Evolutionary conservation across 2,113 vertebrate genomes (phyloP), one percentile per base, ranked within the genome.

Genomic region (Origma solitaria): DNA sequence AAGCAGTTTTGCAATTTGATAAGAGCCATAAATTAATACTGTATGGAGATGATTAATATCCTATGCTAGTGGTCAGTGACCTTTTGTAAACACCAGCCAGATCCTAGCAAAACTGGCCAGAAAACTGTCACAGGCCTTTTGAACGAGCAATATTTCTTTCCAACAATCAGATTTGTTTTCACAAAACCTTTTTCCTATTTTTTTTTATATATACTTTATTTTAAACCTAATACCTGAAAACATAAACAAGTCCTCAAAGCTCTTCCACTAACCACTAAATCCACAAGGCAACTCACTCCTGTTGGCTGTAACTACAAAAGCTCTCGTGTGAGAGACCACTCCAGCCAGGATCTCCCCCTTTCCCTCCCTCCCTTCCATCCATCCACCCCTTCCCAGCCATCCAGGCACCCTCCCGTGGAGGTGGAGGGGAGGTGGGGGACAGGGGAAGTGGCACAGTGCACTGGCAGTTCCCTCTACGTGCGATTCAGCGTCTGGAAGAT

Each of bases 401-500:
- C n/a, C 61, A 15, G 18, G 38, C 76, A 64, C 15, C 47, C 61
- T 82, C 91, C 83, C 0, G 3, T 1, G 10, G 58, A 38, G 86
- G 72, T 25, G 76, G n/a, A 40, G 58, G 57, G 56, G 53, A 25
- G 42, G 75, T 1, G 23, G 54, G 95, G 92, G 90, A 7, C 86
- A 91, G 95, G 5, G 88, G 94, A 87, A 17, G 96, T 17, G 77
- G 94, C 73, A 40, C 88, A 61, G 95, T 4, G 42, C 40, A 35
- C 44, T n/a, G 64, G 89, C 42, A 60, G 50, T 0, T 79, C 95
- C 93, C 92, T 97, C 98, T 99, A 99, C 75, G 99, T 98, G 97
- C 99, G 99, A 81, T 99, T 99, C 91, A 99, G 98, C 10, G 99
- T 99, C 98, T 99, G 99, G 98, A 99, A 99, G 98, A 99, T 99